Conservation (phyloP, 1,140 invertebrate species). For the Bombus waltoni region DNA sequence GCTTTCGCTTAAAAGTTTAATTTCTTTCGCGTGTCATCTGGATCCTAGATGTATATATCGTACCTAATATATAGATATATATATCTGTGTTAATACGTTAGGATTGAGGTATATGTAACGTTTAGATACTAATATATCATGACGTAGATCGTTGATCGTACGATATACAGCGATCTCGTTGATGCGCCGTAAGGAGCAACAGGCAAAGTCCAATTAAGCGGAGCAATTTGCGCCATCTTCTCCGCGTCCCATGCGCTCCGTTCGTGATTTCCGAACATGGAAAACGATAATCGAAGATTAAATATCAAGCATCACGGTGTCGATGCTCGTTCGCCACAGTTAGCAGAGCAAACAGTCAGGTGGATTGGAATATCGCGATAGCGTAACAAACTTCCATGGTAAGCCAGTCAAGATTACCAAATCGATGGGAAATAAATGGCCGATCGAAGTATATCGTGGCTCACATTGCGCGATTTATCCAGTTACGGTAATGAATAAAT, state of each 20-base stretch:
- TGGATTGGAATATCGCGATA: not conserved
- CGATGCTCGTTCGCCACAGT: conserved; percentile 20
- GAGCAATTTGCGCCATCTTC: conserved; percentile 66
- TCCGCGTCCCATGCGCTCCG: conserved; percentile 21
- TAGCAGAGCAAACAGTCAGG: not conserved
- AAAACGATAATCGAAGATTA: conserved; percentile 64
- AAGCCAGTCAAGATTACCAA: not conserved
- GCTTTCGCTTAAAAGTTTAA: too few relatives aligned
- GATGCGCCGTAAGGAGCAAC: conserved; percentile 58
- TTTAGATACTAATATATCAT: not conserved
- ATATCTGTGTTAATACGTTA: not conserved
- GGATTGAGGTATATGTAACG: not conserved
- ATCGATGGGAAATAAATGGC: not conserved
- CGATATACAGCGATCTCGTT: conserved; percentile 13
- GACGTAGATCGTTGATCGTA: not conserved
- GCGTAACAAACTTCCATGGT: not conserved
- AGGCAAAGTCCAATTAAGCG: conserved; percentile 64
- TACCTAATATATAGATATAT: too few relatives aligned
- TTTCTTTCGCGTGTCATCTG: too few relatives aligned
- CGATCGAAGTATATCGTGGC: not conserved
- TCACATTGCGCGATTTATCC: not conserved
- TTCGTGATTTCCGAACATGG: conserved; percentile 58
- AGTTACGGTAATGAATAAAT: not conserved
- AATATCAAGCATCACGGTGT: conserved; percentile 48
- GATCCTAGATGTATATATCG: too few relatives aligned